Conservation (phyloP, 2,797 vertebrate species). For the Clarias platycephalus region DNA sequence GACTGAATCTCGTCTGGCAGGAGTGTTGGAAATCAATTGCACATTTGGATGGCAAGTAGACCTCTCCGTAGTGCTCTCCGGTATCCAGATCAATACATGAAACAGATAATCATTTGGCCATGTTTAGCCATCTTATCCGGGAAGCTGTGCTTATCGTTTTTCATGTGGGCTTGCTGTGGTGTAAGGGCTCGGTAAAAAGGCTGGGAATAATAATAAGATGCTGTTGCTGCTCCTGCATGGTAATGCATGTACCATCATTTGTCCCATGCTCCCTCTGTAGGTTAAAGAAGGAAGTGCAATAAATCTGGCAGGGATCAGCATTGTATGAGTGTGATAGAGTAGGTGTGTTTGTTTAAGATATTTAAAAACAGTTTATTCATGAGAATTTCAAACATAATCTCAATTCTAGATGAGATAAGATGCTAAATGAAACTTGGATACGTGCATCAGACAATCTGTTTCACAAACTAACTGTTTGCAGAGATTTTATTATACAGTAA, state of each 20-base stretch:
- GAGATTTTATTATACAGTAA: not conserved
- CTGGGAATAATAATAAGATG: conserved; percentile 36
- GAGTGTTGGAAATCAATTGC: conserved; percentile 66
- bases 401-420: too few relatives aligned
- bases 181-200: conserved; percentile 2
- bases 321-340: not conserved
- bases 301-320: not conserved
- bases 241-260: not conserved
- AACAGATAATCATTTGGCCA: conserved; percentile 67
- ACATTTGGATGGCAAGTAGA: conserved; percentile 62
- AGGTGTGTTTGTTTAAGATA: not conserved
- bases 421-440: not conserved
- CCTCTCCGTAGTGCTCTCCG: conserved; percentile 59
- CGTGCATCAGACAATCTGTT: not conserved
- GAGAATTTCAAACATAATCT: not conserved
- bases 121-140: conserved; percentile 60
- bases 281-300: conserved; percentile 37
- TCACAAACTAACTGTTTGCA: not conserved
- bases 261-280: conserved; percentile 60
- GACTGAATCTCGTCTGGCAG: conserved; percentile 60
- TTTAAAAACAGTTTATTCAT: not conserved
- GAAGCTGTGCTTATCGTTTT: conserved; percentile 62
- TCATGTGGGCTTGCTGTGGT: not conserved
- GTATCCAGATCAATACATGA: conserved; percentile 63
- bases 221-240: conserved; percentile 5